Percentiles rank a stretch among this genome's conserved stretches.
Conservation (phyloP, 2,797 vertebrate genomes). For the Amniataba percoides region DNA sequence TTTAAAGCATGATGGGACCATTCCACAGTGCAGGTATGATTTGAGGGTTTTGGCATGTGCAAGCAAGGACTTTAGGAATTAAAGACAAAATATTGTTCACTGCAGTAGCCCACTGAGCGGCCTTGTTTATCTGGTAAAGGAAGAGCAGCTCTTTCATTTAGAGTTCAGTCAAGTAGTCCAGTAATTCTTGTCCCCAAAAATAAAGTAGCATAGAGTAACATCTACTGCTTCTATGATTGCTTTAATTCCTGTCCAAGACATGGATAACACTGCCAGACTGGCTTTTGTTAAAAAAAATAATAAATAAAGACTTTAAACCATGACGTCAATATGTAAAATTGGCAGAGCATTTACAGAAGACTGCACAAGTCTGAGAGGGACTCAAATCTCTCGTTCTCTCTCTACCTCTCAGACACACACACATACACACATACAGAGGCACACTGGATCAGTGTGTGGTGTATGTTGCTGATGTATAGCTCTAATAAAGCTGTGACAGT, state of each 20-base stretch:
- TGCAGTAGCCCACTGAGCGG: neutral
- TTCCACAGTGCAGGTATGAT: constrained; percentile 2
- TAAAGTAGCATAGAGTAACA: neutral
- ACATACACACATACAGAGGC: constrained; percentile 10
- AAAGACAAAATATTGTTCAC: neutral
- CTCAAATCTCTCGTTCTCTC: neutral
- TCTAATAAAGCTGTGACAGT: constrained; percentile 70
- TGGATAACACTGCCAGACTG: neutral
- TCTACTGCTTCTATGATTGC: neutral
- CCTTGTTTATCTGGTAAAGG: neutral
- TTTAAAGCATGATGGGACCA: neutral
- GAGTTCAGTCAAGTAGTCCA: no score
- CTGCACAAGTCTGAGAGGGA: neutral
- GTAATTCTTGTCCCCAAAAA: neutral
- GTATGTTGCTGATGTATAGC: constrained; percentile 65
- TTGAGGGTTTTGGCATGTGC: neutral
- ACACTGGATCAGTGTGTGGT: constrained; percentile 34
- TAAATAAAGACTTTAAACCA: neutral
- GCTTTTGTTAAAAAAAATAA: neutral
- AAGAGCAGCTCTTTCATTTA: neutral
- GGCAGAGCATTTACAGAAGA: constrained; percentile 3
- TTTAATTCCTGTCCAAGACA: no score
- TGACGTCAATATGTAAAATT: neutral
- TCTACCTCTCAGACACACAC: neutral
- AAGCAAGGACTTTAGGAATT: neutral